phyloP scores from a whole-genome alignment of 1,140 invertebrate genomes.

The Scylla paramamosain region DNA sequence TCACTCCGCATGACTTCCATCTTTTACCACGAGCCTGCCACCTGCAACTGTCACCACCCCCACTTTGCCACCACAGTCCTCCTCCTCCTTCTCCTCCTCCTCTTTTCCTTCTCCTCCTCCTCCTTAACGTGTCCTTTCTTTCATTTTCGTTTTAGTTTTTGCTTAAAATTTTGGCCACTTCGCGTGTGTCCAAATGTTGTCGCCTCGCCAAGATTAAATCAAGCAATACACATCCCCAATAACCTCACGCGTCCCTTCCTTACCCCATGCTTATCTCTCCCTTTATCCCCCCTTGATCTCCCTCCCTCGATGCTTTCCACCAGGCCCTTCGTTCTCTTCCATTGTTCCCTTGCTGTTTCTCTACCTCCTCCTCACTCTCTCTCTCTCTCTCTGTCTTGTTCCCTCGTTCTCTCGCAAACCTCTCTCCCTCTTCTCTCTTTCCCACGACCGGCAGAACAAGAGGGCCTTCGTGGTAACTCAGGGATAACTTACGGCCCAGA shows the following conservation, averaged over 20 bases:
- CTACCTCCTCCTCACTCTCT: neutral
- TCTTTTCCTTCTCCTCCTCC: too few relatives aligned
- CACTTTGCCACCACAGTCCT: too few relatives aligned
- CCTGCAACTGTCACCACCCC: too few relatives aligned
- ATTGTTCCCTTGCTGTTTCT: neutral
- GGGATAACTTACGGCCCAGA: slow-evolving; percentile 19
- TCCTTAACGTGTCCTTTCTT: too few relatives aligned
- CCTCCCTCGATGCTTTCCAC: neutral
- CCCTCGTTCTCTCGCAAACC: neutral
- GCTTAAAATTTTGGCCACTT: too few relatives aligned
- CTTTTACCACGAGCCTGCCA: neutral
- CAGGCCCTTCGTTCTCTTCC: neutral
- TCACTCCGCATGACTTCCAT: neutral
- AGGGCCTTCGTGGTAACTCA: neutral
- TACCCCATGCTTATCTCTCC: neutral
- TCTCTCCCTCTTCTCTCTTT: neutral
- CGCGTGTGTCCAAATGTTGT: too few relatives aligned
- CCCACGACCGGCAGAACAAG: neutral
- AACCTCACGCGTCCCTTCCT: neutral
- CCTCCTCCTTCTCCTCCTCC: too few relatives aligned
- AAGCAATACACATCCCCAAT: too few relatives aligned
- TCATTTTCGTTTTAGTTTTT: too few relatives aligned
- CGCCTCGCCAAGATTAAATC: too few relatives aligned
- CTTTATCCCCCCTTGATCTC: neutral
- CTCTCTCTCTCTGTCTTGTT: neutral